phyloP scores from a whole-genome alignment of 2,888 invertebrate species.

The Electrophaes corylata region DNA sequence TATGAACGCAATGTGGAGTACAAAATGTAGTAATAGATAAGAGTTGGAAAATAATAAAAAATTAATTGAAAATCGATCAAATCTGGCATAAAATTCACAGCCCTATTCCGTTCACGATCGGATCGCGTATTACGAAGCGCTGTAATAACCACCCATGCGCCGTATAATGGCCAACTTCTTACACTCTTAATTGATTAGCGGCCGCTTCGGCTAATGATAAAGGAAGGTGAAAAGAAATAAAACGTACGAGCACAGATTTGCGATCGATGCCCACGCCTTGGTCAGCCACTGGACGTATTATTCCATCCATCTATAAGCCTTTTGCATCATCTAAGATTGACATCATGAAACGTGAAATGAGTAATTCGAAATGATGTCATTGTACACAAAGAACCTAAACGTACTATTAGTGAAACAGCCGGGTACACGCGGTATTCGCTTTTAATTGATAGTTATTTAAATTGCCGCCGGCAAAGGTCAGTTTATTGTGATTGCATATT shows the following conservation, averaged over 20 bases:
- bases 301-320: slow-evolving; percentile 28
- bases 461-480: slow-evolving; percentile 66
- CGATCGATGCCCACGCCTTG: slow-evolving; percentile 66
- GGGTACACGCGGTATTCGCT: slow-evolving; percentile 54
- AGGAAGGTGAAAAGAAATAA: slow-evolving; percentile 84
- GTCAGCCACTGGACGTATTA: slow-evolving; percentile 64
- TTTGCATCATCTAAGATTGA: slow-evolving; percentile 39
- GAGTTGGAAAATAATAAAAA: slow-evolving; percentile 57
- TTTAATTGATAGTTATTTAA: slow-evolving; percentile 69
- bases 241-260: slow-evolving; percentile 76
- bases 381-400: slow-evolving; percentile 59
- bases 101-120: slow-evolving; percentile 82
- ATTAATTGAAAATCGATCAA: slow-evolving; percentile 77
- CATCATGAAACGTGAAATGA: slow-evolving; percentile 47
- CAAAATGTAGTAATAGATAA: slow-evolving; percentile 33
- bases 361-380: slow-evolving; percentile 65
- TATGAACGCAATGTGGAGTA: slow-evolving; percentile 42
- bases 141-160: slow-evolving; percentile 81
- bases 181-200: slow-evolving; percentile 85
- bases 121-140: slow-evolving; percentile 80
- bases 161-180: slow-evolving; percentile 83
- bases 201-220: slow-evolving; percentile 83
- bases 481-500: slow-evolving; percentile 74
- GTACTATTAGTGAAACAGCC: slow-evolving; percentile 67
- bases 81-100: slow-evolving; percentile 77